These are phyloP conservation scores for Venusia cambrica DNA, from an alignment of 2,888 invertebrate species.

Conservation along the genomic window DNA sequence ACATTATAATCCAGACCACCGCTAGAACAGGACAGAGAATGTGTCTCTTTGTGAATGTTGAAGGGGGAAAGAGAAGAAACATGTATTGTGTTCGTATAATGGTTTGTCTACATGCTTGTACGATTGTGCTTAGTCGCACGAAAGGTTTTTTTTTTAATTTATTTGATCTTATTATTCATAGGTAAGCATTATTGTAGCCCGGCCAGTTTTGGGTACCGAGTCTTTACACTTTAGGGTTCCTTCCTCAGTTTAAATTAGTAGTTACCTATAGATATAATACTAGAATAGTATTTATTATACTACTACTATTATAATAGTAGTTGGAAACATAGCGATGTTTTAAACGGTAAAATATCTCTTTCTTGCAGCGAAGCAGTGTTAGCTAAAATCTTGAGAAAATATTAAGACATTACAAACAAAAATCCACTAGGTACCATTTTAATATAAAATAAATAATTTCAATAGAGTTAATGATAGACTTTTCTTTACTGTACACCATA, in stretches of 20 bases:
- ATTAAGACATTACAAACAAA: too few relatives aligned
- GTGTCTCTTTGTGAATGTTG: slow-evolving; percentile 42
- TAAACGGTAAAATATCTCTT: too few relatives aligned
- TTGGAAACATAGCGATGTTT: too few relatives aligned
- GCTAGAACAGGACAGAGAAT: slow-evolving; percentile 48
- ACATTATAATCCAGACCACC: slow-evolving; percentile 55
- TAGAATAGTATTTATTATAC: too few relatives aligned
- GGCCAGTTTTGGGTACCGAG: slow-evolving; percentile 42
- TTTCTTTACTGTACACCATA: too few relatives aligned
- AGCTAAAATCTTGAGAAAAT: too few relatives aligned
- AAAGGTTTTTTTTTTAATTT: slow-evolving; percentile 58
- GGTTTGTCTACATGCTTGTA: slow-evolving; percentile 69
- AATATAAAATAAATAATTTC: too few relatives aligned
- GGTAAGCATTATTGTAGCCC: slow-evolving; percentile 66
- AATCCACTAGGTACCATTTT: too few relatives aligned
- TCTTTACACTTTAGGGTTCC: slow-evolving; percentile 38
- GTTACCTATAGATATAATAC: too few relatives aligned
- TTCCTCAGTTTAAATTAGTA: slow-evolving; percentile 2
- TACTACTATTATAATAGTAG: too few relatives aligned
- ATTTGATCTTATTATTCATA: slow-evolving; percentile 75
- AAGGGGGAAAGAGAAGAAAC: slow-evolving; percentile 44
- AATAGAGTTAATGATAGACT: too few relatives aligned
- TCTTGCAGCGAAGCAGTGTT: too few relatives aligned
- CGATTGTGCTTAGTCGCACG: slow-evolving; percentile 64
- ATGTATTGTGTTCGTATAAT: slow-evolving; percentile 72